Evolutionary conservation across 2,797 vertebrate species (phyloP).

Genomic region (Clarias platycephalus): DNA sequence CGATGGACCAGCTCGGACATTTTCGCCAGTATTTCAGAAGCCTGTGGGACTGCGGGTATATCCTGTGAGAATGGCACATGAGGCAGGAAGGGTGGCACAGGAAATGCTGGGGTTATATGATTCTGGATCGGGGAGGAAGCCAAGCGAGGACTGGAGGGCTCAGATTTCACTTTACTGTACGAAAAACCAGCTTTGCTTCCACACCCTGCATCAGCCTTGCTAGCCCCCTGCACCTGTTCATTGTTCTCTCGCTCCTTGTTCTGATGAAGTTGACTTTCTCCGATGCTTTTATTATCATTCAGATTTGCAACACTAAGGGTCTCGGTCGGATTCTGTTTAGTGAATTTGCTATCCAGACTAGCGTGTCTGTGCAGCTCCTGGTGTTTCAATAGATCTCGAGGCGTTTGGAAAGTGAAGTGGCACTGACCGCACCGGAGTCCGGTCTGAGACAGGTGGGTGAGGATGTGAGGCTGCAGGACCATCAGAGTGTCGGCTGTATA

Average conservation of each 20-base stretch:
- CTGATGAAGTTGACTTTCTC: constrained; percentile 74
- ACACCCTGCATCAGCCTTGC: constrained; percentile 68
- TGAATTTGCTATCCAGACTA: constrained; percentile 63
- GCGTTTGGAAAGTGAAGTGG: constrained; percentile 85
- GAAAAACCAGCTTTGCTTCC: constrained; percentile 78
- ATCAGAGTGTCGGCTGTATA: constrained; percentile 81
- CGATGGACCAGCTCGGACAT: constrained; percentile 88
- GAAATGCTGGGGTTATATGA: constrained; percentile 77
- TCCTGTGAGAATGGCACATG: constrained; percentile 85
- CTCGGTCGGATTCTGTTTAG: constrained; percentile 61
- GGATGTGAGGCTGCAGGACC: constrained; percentile 85
- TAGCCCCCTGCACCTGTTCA: constrained; percentile 73
- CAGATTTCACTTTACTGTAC: constrained; percentile 84
- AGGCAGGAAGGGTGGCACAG: constrained; percentile 84
- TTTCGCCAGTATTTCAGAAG: constrained; percentile 86
- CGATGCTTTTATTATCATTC: constrained; percentile 65
- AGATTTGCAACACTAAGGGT: constrained; percentile 67
- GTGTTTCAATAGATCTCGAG: constrained; percentile 81
- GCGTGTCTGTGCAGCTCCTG: constrained; percentile 79
- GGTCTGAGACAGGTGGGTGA: constrained; percentile 85
- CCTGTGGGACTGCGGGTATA: constrained; percentile 83
- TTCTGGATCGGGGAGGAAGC: constrained; percentile 84
- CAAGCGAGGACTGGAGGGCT: constrained; percentile 83
- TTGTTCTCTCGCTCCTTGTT: constrained; percentile 78
- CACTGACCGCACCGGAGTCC: constrained; percentile 83